Base-by-base conservation (phyloP, 2,888 invertebrate genomes). In the Stictocephala bisonia region DNA sequence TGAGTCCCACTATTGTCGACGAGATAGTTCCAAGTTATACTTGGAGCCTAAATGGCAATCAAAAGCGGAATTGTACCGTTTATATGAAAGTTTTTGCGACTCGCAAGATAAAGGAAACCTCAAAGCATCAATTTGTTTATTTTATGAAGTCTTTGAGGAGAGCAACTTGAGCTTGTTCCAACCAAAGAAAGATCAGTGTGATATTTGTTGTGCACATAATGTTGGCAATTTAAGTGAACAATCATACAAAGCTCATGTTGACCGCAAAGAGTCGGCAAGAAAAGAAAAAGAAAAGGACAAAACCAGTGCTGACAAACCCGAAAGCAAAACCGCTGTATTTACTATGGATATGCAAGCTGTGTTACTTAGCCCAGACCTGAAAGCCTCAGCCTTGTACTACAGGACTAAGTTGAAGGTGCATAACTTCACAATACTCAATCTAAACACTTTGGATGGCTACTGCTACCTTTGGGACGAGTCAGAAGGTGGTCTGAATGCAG, bases 401-500 rank as follows among this genome's bases (percentile, higher is more conserved):
- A 3, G 67, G 2, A 67, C 67, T 2, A 67, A 67, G 20, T 24
- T 67, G 11, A 67, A 67, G 48, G 44, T 67, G n/a, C 48, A 67
- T 24, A 67, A 69, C 31, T 69, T 53, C 40, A 53, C 53, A 31
- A 29, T 69, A n/a, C 31, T 29, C 40, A 31, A 69, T 31, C 11
- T 68, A 13, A 66, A 73, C 29, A 76, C 29, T 22, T 64, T 58
- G 72, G 60, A 74, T 66, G 76, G 75, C 20, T 56, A 50, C 51
- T 77, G 75, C 58, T 77, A 74, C 72, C n/a, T n/a, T n/a, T n/a
- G n/a, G n/a, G n/a, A n/a, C n/a, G n/a, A n/a, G n/a, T n/a, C n/a
- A n/a, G n/a, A n/a, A n/a, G 75, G 71, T 0, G 75, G 74, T 35
- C 27, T 77, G 35, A 74, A 72, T 70, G 74, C 73, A 15, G 74